Conservation (phyloP, 2,797 vertebrate genomes). For the Danio albolineatus region DNA sequence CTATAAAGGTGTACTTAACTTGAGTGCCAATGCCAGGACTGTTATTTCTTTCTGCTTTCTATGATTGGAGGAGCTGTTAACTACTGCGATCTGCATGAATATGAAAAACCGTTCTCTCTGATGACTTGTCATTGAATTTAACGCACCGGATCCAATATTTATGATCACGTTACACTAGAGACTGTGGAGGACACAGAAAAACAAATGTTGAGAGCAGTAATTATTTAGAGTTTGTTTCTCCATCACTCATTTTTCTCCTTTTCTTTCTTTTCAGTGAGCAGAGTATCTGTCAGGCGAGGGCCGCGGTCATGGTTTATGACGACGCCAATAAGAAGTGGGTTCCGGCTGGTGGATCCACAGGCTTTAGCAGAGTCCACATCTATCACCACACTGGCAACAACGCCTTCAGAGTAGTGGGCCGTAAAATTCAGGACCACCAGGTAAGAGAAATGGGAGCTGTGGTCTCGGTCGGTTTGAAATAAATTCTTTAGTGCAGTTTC, state of each 20-base stretch:
- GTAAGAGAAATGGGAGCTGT: slow-evolving; percentile 73
- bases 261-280: slow-evolving; percentile 86
- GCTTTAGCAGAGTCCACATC: slow-evolving; percentile 98
- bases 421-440: slow-evolving; percentile 99
- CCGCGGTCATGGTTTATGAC: slow-evolving; percentile 98
- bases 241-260: not conserved
- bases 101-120: no score
- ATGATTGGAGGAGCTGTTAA: not conserved
- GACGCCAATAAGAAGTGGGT: slow-evolving; percentile 99
- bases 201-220: not conserved
- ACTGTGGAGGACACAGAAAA: not conserved
- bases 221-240: not conserved
- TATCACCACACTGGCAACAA: slow-evolving; percentile 99
- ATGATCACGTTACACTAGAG: not conserved
- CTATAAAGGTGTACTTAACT: slow-evolving; percentile 24
- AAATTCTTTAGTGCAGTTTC: not conserved
- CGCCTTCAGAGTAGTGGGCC: slow-evolving; percentile 96
- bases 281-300: slow-evolving; percentile 99
- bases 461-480: no score
- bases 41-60: slow-evolving; percentile 12
- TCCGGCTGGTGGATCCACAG: slow-evolving; percentile 94
- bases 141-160: not conserved
- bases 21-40: not conserved
- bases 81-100: not conserved
- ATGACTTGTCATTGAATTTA: slow-evolving; percentile 1